phyloP scores from a whole-genome alignment of 2,797 vertebrate species.

The Echiichthys vipera region DNA sequence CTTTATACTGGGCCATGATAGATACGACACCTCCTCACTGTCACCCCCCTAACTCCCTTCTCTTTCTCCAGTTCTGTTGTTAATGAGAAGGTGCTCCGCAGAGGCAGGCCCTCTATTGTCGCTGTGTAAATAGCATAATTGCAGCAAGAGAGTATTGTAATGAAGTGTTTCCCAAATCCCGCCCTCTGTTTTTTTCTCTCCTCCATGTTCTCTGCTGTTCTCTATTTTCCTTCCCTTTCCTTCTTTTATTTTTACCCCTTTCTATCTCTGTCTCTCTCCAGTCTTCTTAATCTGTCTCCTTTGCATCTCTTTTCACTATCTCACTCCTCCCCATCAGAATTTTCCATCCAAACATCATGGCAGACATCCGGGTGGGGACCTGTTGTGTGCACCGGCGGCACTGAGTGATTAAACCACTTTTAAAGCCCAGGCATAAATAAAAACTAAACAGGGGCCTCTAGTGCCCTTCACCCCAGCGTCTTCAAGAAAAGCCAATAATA shows the following conservation, averaged over 20 bases:
- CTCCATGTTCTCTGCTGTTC: slow-evolving; percentile 8
- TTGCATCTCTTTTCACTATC: slow-evolving; percentile 8
- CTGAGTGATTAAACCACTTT: slow-evolving; percentile 80
- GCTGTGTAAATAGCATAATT: slow-evolving; percentile 79
- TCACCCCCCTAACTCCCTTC: neutral
- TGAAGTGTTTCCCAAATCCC: slow-evolving; percentile 67
- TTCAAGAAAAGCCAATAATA: slow-evolving; percentile 81
- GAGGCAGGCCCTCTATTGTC: slow-evolving; percentile 71
- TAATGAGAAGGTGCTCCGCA: slow-evolving; percentile 72
- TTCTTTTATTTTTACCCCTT: slow-evolving; percentile 15
- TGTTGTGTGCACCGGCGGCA: slow-evolving; percentile 74
- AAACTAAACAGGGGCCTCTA: slow-evolving; percentile 77
- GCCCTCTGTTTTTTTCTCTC: slow-evolving; percentile 13
- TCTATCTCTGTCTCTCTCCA: slow-evolving; percentile 32
- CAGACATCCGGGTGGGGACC: slow-evolving; percentile 69
- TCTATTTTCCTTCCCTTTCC: slow-evolving; percentile 17
- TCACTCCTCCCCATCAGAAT: slow-evolving; percentile 54
- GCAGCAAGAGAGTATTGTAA: slow-evolving; percentile 71
- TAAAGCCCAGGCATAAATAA: slow-evolving; percentile 78
- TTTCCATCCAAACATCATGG: slow-evolving; percentile 60
- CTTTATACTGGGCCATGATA: slow-evolving; percentile 28
- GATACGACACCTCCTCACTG: slow-evolving; percentile 46
- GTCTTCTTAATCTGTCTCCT: slow-evolving; percentile 38
- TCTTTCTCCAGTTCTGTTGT: slow-evolving; percentile 53
- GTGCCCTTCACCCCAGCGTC: slow-evolving; percentile 76